Evolutionary conservation across 2,797 vertebrate species (phyloP).

Genomic region (Siniperca undulata): DNA sequence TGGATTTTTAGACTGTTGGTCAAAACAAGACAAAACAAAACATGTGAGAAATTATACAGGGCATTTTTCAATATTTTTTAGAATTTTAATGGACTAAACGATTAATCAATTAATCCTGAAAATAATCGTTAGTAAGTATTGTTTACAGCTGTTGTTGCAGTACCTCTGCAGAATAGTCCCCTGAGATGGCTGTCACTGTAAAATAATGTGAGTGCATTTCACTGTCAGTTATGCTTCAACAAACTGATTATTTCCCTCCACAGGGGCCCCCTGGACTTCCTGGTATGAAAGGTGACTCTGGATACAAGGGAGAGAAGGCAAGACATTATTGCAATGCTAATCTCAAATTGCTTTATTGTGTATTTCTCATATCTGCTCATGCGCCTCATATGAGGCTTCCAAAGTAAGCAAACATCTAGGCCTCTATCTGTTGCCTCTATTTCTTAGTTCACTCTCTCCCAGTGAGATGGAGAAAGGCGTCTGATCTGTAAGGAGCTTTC

Average conservation of each 20-base stretch:
- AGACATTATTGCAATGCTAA: slow-evolving; percentile 74
- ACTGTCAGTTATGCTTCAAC: slow-evolving; percentile 35
- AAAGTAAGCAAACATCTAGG: slow-evolving; percentile 66
- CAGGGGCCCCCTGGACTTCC: slow-evolving; percentile 97
- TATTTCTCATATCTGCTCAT: slow-evolving; percentile 68
- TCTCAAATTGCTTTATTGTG: slow-evolving; percentile 76
- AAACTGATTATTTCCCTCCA: slow-evolving; percentile 59
- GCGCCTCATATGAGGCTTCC: slow-evolving; percentile 64
- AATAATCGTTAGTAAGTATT: not conserved
- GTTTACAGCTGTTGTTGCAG: not conserved
- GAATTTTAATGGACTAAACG: not conserved
- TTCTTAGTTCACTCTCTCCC: slow-evolving; percentile 42
- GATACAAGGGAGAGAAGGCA: slow-evolving; percentile 96
- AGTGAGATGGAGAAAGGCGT: slow-evolving; percentile 41
- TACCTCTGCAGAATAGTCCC: slow-evolving; percentile 5
- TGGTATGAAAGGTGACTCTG: slow-evolving; percentile 96
- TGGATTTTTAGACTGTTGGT: not conserved
- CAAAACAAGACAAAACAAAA: not conserved
- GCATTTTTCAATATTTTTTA: not conserved
- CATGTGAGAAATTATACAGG: not conserved
- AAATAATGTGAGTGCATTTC: slow-evolving; percentile 45
- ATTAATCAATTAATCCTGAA: not conserved
- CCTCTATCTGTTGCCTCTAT: slow-evolving; percentile 27
- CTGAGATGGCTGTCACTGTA: slow-evolving; percentile 18
- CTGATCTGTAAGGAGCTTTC: slow-evolving; percentile 44